A percentile compares a stretch with the other conserved stretches of the same genome.
Conservation (phyloP, 2,797 vertebrate genomes). For the Buphagus erythrorhynchus region DNA sequence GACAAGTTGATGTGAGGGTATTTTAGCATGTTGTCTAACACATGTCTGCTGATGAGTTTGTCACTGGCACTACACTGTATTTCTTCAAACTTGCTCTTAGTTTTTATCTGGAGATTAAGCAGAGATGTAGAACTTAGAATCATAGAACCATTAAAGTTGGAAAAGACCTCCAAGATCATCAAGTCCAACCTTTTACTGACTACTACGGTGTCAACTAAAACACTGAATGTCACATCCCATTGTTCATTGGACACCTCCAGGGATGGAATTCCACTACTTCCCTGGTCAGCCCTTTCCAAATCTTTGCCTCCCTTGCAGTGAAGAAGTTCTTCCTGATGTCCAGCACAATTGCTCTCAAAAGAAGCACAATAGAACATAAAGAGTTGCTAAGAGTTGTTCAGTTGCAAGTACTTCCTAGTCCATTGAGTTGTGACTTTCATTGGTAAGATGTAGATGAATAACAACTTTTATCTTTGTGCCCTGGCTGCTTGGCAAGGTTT, state of each 20-base stretch:
- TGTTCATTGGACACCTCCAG: background rate
- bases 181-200: background rate
- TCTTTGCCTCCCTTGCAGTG: background rate
- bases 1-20: background rate
- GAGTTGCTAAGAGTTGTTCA: background rate
- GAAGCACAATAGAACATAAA: background rate
- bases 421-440: background rate
- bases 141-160: background rate
- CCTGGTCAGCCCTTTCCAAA: background rate
- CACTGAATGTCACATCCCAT: background rate
- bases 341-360: background rate
- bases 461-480: background rate
- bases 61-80: background rate
- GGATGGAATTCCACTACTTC: background rate
- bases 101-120: background rate
- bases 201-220: background rate
- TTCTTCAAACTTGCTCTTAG: background rate
- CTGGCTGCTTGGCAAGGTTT: background rate
- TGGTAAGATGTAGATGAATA: background rate
- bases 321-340: background rate
- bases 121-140: background rate
- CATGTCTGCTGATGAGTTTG: background rate
- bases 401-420: background rate
- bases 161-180: background rate
- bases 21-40: background rate